A percentile compares a stretch with the other conserved stretches of the same genome.
phyloP scores from a whole-genome alignment of 1,140 invertebrate genomes.

The Cherax quadricarinatus region DNA sequence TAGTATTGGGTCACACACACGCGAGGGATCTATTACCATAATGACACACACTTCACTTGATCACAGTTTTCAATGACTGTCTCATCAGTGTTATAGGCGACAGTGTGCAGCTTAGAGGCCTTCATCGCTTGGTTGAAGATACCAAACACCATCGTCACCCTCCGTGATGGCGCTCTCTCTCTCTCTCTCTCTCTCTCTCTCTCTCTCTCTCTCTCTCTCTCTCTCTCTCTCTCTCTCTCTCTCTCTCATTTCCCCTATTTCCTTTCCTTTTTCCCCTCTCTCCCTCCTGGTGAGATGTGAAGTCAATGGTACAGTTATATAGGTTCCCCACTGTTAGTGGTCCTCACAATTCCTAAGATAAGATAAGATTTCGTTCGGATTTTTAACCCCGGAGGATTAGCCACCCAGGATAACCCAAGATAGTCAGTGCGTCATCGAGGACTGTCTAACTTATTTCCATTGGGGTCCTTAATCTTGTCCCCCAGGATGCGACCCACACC shows the following conservation, averaged over 20 bases:
- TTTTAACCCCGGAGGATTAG: too few relatives aligned
- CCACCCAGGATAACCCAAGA: too few relatives aligned
- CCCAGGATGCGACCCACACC: too few relatives aligned
- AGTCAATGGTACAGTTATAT: too few relatives aligned
- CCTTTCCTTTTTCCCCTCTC: not conserved
- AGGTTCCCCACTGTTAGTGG: too few relatives aligned
- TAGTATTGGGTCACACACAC: not conserved
- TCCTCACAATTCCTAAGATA: too few relatives aligned
- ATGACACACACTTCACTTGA: conserved; percentile 31
- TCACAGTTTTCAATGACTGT: conserved; percentile 38
- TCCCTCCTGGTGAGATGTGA: not conserved
- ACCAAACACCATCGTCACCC: not conserved
- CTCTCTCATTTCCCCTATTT: too few relatives aligned
- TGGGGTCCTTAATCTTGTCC: too few relatives aligned
- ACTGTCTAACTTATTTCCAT: too few relatives aligned
- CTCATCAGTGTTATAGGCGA: conserved; percentile 33
- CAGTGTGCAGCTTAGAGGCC: conserved; percentile 29
- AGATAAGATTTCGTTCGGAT: too few relatives aligned
- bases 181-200: not conserved
- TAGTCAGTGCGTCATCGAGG: too few relatives aligned
- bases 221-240: not conserved
- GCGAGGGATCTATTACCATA: conserved; percentile 24
- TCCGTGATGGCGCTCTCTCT: not conserved
- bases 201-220: not conserved
- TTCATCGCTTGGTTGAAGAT: not conserved